Base-by-base conservation (phyloP, 1,140 invertebrate genomes). In the Trichogramma pretiosum region DNA sequence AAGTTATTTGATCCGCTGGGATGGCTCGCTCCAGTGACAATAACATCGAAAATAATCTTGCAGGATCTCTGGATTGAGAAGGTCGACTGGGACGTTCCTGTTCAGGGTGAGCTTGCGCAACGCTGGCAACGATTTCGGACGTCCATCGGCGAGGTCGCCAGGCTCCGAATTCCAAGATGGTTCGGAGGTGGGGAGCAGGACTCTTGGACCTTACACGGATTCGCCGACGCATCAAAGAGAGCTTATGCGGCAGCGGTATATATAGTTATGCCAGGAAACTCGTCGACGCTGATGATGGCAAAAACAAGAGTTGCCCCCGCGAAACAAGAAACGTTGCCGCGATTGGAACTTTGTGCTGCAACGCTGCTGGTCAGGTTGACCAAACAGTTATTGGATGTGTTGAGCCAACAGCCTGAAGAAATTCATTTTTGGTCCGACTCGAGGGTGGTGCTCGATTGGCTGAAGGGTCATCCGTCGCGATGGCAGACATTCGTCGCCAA, bases 261-360 rank as follows among this genome's bases (percentile, higher is more conserved):
- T n/a, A n/a, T n/a, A n/a, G n/a, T n/a, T n/a, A n/a, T n/a, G n/a
- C n/a, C n/a, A n/a, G n/a, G n/a, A n/a, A n/a, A n/a, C n/a, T n/a
- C n/a, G n/a, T n/a, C 14, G 14, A 8, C 2, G 9, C 38, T 1
- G 36, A 23, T n/a, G n/a, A n/a, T n/a, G n/a, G n/a, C n/a, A n/a
- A n/a, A n/a, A n/a, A n/a, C n/a, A n/a, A n/a, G n/a, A n/a, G n/a
- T n/a, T n/a, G n/a, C n/a, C n/a, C n/a, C n/a, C n/a, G n/a, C n/a
- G n/a, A n/a, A n/a, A n/a, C n/a, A n/a, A n/a, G n/a, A n/a, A n/a
- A n/a, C n/a, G n/a, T n/a, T n/a, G n/a, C n/a, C n/a, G n/a, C n/a
- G 11, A 50, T 54, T 76, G 18, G 74, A 77, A 56, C 52, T 77
- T 16, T 61, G 55, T 42, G 72, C 60, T 8, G 72, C 73, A 9